These are phyloP conservation scores for Lates calcarifer DNA, from an alignment of 2,113 vertebrate species.

Conservation along the genomic window DNA sequence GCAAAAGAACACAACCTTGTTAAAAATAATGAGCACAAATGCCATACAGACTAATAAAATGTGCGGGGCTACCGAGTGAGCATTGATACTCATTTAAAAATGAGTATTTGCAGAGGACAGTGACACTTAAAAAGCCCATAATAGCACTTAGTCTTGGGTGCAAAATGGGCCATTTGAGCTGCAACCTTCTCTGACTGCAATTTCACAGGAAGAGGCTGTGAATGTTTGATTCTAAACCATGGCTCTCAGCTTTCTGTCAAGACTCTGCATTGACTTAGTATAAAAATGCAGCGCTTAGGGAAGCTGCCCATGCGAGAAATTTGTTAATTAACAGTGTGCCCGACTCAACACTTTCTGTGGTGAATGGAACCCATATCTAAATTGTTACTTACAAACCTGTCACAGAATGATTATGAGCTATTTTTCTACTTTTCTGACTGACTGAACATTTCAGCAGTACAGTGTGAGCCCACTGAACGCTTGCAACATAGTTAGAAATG, in stretches of 20 bases:
- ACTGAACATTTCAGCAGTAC: slow-evolving; percentile 46
- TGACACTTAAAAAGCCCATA: slow-evolving; percentile 50
- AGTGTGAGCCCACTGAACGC: slow-evolving; percentile 29
- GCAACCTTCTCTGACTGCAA: slow-evolving; percentile 43
- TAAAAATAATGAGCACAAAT: slow-evolving; percentile 53
- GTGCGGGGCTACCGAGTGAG: background rate
- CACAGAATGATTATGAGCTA: slow-evolving; percentile 63
- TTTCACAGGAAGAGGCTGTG: slow-evolving; percentile 49
- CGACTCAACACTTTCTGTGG: slow-evolving; percentile 62
- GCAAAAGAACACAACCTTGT: slow-evolving; percentile 39
- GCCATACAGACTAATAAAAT: slow-evolving; percentile 32
- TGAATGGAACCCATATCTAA: slow-evolving; percentile 72
- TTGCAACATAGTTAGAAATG: slow-evolving; percentile 43
- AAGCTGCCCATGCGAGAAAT: slow-evolving; percentile 72
- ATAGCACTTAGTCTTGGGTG: slow-evolving; percentile 46
- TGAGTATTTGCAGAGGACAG: slow-evolving; percentile 37
- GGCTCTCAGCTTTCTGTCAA: slow-evolving; percentile 47
- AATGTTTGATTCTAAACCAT: slow-evolving; percentile 55
- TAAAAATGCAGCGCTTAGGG: slow-evolving; percentile 72
- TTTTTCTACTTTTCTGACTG: slow-evolving; percentile 65
- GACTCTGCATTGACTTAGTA: slow-evolving; percentile 55
- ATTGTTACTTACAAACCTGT: slow-evolving; percentile 70
- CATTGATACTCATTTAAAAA: slow-evolving; percentile 47
- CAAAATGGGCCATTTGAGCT: slow-evolving; percentile 52
- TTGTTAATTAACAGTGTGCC: slow-evolving; percentile 78